Percentiles rank a stretch among this genome's conserved stretches.
phyloP scores from a whole-genome alignment of 2,888 invertebrate species.

The Eupelmus urozonus region DNA sequence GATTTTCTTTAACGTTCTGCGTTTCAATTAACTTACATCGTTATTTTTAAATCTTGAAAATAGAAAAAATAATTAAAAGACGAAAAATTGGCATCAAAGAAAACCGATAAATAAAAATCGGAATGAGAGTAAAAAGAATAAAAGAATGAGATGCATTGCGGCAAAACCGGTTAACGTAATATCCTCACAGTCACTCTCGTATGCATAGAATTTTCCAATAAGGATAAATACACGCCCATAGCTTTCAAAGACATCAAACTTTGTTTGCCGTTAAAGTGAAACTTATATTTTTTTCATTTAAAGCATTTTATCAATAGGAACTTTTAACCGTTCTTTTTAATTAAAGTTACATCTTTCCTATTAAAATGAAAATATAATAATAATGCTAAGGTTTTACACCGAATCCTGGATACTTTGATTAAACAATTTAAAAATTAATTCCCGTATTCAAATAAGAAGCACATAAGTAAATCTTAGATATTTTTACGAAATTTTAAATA shows the following conservation, averaged over 20 bases:
- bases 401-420: no score
- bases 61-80: neutral
- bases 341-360: no score
- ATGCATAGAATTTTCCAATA: slow-evolving; percentile 66
- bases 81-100: neutral
- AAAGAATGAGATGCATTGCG: slow-evolving; percentile 3
- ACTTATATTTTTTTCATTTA: slow-evolving; percentile 31
- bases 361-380: no score
- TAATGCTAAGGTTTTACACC: no score
- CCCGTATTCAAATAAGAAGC: no score
- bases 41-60: no score
- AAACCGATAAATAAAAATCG: neutral
- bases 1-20: no score
- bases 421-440: no score
- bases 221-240: slow-evolving; percentile 54
- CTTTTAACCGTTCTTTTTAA: no score
- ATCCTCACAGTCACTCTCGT: slow-evolving; percentile 60
- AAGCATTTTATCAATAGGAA: neutral
- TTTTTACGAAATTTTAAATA: no score
- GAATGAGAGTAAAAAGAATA: neutral
- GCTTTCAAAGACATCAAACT: slow-evolving; percentile 48
- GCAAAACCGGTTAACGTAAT: slow-evolving; percentile 50
- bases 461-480: no score
- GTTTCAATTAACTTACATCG: no score
- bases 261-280: slow-evolving; percentile 50